Base-by-base conservation (phyloP, 2,797 vertebrate genomes). In the Myotis vivesi region DNA sequence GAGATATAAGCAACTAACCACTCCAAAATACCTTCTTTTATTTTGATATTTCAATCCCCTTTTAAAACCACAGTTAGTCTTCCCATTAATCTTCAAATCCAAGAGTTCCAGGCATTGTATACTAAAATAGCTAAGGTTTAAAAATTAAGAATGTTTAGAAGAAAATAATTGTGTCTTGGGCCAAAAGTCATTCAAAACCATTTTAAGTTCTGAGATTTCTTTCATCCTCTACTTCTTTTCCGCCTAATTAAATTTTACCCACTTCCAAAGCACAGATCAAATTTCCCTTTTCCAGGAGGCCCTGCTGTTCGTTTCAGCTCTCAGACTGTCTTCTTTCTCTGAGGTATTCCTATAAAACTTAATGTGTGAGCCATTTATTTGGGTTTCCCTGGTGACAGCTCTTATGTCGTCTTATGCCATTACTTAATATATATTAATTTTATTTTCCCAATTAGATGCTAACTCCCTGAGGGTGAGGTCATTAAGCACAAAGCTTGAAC, bases 371-470 rank as follows among this genome's bases (percentile, higher is more conserved):
- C 75, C 88, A 76, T 90, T 95, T 96, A 79, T 85, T 86, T 49
- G 38, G 25, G 75, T 59, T 53, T 95, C 91, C 87, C 94, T 83
- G 33, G 90, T 90, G 93, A 94, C 41, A 93, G 87, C 53, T 94
- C 57, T 88, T 95, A 72, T 86, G 59, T 81, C 82, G 53, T 93
- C 64, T 94, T 82, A 83, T 57, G 88, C 51, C 72, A 92, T 94
- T 95, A 94, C 92, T 96, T 96, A 92, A 90, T 95, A 76, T 92
- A 87, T 96, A 95, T 96, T 96, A 96, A 93, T 96, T 96, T 96
- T 82, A 93, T 91, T 95, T 96, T 71, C 75, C 79, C 81, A 95
- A 64, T 96, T 95, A 93, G 81, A 95, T 92, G 57, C 75, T 83
- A 93, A 87, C 8, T 25, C 59, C 91, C 64, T 8, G 28, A 92